Conservation (phyloP, 2,888 invertebrate species). For the Spisula subtruncata region DNA sequence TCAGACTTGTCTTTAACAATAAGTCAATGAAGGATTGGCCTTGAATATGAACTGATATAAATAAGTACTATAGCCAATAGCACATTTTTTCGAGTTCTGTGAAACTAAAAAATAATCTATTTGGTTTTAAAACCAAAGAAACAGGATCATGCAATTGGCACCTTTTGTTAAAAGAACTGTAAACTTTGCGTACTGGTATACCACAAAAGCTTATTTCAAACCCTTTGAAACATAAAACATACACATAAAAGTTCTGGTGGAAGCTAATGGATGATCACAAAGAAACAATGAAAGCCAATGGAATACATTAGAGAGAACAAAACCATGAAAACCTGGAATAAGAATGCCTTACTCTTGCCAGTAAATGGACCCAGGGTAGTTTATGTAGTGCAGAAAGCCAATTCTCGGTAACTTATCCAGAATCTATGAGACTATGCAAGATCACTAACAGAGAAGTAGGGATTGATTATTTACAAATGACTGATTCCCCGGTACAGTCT, state of each 20-base stretch:
- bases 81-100: neutral
- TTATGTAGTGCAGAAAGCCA: constrained; percentile 22
- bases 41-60: neutral
- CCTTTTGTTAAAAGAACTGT: neutral
- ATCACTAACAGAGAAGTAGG: neutral
- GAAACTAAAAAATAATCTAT: neutral
- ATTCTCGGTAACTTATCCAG: neutral
- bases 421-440: too few species aligned
- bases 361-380: constrained; percentile 1
- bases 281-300: constrained; percentile 32
- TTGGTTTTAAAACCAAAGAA: neutral
- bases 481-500: neutral
- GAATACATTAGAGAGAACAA: constrained; percentile 14
- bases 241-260: neutral
- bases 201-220: neutral
- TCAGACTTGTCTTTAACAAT: neutral
- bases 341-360: constrained; percentile 38
- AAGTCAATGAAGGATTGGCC: neutral
- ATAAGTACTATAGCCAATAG: neutral
- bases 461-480: neutral
- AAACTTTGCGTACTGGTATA: neutral
- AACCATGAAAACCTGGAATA: constrained; percentile 27
- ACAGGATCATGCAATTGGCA: neutral
- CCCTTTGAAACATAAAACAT: neutral
- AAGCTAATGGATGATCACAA: neutral